Evolutionary conservation across 2,797 vertebrate genomes (phyloP), one percentile per base, ranked within the genome.

Genomic region (Sebastiscus tertius): DNA sequence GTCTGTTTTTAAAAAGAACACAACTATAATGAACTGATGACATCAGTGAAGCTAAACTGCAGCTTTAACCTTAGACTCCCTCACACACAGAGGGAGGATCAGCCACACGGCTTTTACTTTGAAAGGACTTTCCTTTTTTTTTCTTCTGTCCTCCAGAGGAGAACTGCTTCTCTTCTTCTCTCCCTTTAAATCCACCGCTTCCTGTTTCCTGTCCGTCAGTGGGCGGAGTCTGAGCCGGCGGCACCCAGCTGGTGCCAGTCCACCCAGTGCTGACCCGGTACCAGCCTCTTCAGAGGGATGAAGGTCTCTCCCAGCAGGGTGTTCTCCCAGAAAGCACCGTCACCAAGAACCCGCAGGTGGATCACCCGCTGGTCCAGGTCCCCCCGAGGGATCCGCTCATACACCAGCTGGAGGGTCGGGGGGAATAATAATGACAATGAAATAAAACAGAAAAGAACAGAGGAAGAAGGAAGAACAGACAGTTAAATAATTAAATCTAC

Each of bases 261-360:
- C 5, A 97, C 97, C 95, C 97, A 98, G 95, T 97, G 97, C 87
- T 96, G 96, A 1, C 96, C 96, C 1, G 98, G 96, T 75, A 96
- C 95, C 14, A 99, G 94, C 85, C 94, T 96, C 61, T 96, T 96
- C 24, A 99, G 95, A 2, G 95, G 94, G 87, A 99, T 99, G 76
- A 96, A 95, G 80, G 97, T 96, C 93, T 99, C 97, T 0, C 98
- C 98, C 2, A 99, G 96, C 66, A 99, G 94, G 5, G 97, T 95
- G 80, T 98, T 99, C 91, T 99, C 98, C 97, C 98, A 98, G 92
- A 99, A 99, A 0, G 98, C 96, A 2, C 98, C 98, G 24, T 99
- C 98, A 0, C 97, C 97, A 77, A 99, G 95, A 79, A 99, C 98
- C 0, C 98, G 96, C 71, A 99, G 95, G 91, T 97, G 97, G 76